Evolutionary conservation across 2,797 vertebrate genomes (phyloP).

Genomic region (Lepus oiostolus): DNA sequence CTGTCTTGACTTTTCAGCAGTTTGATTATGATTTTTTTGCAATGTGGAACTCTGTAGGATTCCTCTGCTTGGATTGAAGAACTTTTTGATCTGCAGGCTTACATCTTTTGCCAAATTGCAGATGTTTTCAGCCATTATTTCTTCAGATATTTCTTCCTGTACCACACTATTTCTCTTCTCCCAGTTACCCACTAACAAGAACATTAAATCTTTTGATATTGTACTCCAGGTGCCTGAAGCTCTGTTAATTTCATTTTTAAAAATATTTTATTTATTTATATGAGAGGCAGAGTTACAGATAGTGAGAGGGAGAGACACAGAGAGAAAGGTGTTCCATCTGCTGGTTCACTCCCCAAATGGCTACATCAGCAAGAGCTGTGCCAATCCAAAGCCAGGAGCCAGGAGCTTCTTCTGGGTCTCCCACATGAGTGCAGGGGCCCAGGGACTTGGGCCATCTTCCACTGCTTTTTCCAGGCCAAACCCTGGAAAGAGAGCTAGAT

Average conservation of each 20-base stretch:
- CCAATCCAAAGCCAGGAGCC: too few relatives aligned
- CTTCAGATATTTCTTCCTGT: not conserved
- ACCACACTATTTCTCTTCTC: not conserved
- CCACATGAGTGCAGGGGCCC: too few relatives aligned
- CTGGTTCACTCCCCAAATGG: too few relatives aligned
- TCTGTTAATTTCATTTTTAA: not conserved
- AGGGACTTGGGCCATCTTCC: too few relatives aligned
- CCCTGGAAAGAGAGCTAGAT: too few relatives aligned
- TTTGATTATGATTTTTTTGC: conserved; percentile 12
- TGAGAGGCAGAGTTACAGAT: too few relatives aligned
- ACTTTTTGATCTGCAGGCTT: conserved; percentile 8
- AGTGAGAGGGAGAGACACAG: too few relatives aligned
- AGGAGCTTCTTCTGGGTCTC: too few relatives aligned
- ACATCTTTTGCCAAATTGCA: conserved; percentile 10
- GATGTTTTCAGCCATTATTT: not conserved
- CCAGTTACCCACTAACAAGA: not conserved
- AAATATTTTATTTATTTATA: too few relatives aligned
- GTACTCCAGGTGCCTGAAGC: not conserved
- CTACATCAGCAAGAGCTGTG: too few relatives aligned
- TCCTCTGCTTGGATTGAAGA: not conserved
- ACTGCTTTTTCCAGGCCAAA: too few relatives aligned
- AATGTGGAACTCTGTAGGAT: not conserved
- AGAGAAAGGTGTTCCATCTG: too few relatives aligned
- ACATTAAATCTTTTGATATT: not conserved
- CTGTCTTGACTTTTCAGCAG: not conserved